phyloP scores from a whole-genome alignment of 1,140 invertebrate genomes.

The Neodiprion fabricii region DNA sequence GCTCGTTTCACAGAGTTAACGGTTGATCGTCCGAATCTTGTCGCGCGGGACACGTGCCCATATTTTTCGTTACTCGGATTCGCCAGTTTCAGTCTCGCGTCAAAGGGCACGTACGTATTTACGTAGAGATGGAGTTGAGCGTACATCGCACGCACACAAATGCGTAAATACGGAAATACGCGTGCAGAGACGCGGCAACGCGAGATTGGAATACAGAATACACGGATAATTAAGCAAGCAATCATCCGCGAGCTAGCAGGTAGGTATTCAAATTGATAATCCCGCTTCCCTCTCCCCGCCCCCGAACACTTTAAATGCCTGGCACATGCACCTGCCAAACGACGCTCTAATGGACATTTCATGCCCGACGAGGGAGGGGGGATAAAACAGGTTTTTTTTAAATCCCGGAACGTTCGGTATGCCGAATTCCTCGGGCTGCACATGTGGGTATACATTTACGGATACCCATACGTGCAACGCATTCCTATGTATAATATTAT shows the following conservation, averaged over 20 bases:
- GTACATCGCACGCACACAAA: too few relatives aligned
- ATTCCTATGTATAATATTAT: not conserved
- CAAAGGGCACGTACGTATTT: too few relatives aligned
- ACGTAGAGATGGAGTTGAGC: too few relatives aligned
- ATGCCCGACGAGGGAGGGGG: too few relatives aligned
- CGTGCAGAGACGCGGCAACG: too few relatives aligned
- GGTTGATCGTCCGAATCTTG: too few relatives aligned
- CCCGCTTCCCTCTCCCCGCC: too few relatives aligned
- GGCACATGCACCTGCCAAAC: conserved; percentile 4
- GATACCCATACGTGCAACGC: not conserved
- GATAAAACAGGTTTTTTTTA: conserved; percentile 1
- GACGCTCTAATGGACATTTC: conserved; percentile 2
- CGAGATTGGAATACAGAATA: not conserved
- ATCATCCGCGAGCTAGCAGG: not conserved
- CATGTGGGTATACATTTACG: not conserved
- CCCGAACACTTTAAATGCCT: not conserved
- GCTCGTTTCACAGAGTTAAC: too few relatives aligned
- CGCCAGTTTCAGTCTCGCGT: too few relatives aligned
- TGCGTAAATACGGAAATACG: too few relatives aligned
- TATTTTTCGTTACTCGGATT: too few relatives aligned
- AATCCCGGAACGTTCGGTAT: not conserved
- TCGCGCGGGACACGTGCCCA: too few relatives aligned
- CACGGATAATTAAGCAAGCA: not conserved
- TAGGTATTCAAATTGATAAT: not conserved
- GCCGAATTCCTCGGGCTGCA: not conserved